Conservation (phyloP, 2,888 invertebrate species). For the Sipha maydis region DNA sequence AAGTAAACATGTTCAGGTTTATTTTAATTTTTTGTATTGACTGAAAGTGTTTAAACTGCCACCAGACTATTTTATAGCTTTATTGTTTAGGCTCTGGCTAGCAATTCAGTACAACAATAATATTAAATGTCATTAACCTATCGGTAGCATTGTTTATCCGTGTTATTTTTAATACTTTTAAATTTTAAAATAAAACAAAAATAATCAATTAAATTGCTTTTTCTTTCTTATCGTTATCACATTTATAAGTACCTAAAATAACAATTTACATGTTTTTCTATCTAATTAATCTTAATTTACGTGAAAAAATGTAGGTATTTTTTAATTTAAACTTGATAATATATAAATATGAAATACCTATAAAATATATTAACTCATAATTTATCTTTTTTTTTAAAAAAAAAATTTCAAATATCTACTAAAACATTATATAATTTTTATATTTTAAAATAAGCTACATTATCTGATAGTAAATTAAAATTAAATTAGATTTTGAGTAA, state of each 20-base stretch:
- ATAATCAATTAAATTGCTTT: not conserved
- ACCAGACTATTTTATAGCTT: slow-evolving; percentile 44
- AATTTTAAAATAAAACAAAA: not conserved
- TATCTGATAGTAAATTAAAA: not conserved
- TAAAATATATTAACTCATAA: not conserved
- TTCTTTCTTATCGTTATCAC: slow-evolving; percentile 1
- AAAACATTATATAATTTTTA: not conserved
- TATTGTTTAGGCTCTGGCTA: slow-evolving; percentile 54
- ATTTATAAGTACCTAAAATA: not conserved
- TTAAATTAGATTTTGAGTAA: not conserved
- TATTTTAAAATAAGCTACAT: no score
- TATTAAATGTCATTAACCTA: slow-evolving; percentile 54
- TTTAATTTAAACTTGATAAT: not conserved
- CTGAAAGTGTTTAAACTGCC: slow-evolving; percentile 34
- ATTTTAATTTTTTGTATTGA: slow-evolving; percentile 11
- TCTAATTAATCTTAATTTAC: not conserved
- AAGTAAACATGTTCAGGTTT: slow-evolving; percentile 39
- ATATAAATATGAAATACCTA: not conserved
- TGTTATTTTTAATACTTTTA: not conserved
- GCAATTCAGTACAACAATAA: slow-evolving; percentile 31
- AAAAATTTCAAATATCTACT: not conserved
- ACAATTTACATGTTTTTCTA: slow-evolving; percentile 3
- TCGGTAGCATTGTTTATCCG: slow-evolving; percentile 16
- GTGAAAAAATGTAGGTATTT: slow-evolving; percentile 35
- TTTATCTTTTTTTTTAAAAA: not conserved